Conservation (phyloP, 2,113 vertebrate species). For the Leucoraja erinaceus region DNA sequence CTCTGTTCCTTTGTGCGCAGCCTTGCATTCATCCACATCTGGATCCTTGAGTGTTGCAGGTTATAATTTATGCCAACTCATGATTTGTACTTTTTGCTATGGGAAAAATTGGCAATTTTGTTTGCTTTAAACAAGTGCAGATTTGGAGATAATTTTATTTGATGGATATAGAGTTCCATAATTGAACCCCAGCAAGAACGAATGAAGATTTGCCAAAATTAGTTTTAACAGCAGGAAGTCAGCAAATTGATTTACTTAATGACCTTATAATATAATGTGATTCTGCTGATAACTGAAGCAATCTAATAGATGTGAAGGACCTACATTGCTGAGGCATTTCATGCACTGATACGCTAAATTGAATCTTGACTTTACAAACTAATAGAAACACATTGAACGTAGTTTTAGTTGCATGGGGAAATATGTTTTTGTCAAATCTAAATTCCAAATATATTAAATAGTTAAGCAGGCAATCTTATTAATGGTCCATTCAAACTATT, state of each 20-base stretch:
- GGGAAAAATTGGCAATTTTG: slow-evolving; percentile 17
- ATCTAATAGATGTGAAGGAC: slow-evolving; percentile 20
- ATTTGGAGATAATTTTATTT: slow-evolving; percentile 32
- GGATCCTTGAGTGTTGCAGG: neutral
- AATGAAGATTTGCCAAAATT: slow-evolving; percentile 36
- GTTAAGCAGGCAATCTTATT: neutral
- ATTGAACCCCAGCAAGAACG: slow-evolving; percentile 31
- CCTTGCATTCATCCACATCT: slow-evolving; percentile 6
- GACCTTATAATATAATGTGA: slow-evolving; percentile 34
- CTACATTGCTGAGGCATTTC: neutral
- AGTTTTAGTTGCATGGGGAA: neutral
- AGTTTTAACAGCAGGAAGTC: slow-evolving; percentile 37
- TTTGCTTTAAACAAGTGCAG: slow-evolving; percentile 28
- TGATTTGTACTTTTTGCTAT: slow-evolving; percentile 7
- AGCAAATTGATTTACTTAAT: slow-evolving; percentile 38
- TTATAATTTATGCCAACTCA: slow-evolving; percentile 22
- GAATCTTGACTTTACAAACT: neutral
- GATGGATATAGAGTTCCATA: slow-evolving; percentile 12
- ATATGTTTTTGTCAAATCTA: neutral
- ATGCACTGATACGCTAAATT: neutral
- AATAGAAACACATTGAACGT: slow-evolving; percentile 11
- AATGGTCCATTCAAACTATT: neutral
- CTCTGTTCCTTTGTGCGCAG: neutral
- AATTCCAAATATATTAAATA: neutral
- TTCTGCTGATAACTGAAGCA: slow-evolving; percentile 27